A percentile compares a stretch with the other conserved stretches of the same genome.
Evolutionary conservation across 2,113 vertebrate species (phyloP).

Genomic region (Hypocryptadius cinnamomeus): DNA sequence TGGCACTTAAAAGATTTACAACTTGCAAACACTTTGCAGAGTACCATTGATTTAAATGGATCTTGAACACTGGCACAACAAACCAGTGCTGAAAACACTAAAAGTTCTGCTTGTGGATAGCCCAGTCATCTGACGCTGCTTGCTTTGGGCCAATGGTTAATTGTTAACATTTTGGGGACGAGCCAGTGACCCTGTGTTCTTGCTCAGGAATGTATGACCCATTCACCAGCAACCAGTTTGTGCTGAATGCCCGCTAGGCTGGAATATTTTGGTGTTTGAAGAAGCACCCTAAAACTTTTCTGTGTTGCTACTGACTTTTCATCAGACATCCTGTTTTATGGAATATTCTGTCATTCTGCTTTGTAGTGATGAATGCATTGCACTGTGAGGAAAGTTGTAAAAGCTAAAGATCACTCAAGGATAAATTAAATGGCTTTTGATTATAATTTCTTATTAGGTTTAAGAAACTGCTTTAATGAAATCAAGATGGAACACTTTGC

Average conservation of each 20-base stretch:
- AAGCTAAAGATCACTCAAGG: neutral
- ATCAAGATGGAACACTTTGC: neutral
- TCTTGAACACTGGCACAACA: neutral
- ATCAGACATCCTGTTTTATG: neutral
- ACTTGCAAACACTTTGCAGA: neutral
- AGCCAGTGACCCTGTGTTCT: neutral
- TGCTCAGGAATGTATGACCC: neutral
- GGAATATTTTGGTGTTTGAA: neutral
- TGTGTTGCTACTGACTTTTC: neutral
- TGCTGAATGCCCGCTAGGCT: neutral
- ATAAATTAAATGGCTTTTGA: neutral
- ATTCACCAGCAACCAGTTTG: neutral
- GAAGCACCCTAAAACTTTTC: neutral
- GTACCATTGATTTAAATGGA: neutral
- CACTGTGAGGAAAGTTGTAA: neutral
- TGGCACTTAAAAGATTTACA: neutral
- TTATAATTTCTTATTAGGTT: neutral
- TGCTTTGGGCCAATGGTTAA: neutral
- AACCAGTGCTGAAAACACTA: neutral
- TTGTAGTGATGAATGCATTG: neutral
- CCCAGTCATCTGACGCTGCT: neutral
- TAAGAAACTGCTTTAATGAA: slow-evolving; percentile 4
- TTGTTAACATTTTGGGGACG: slow-evolving; percentile 18
- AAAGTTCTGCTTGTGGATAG: neutral
- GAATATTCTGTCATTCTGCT: neutral